These are phyloP conservation scores for Cinara cedri DNA, from an alignment of 2,888 invertebrate genomes.

Conservation along the genomic window DNA sequence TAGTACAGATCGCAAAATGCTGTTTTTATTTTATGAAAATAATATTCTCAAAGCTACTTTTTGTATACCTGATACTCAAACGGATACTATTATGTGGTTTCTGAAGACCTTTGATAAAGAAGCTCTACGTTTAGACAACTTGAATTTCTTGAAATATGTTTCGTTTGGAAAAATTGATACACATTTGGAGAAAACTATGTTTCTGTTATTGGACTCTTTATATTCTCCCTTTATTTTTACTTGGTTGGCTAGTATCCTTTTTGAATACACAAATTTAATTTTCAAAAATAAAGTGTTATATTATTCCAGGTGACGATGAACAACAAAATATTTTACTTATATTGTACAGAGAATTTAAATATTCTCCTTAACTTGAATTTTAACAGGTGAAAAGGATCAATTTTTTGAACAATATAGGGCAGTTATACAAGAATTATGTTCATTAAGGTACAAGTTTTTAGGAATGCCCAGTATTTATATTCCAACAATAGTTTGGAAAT, in stretches of 20 bases:
- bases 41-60: constrained; percentile 30
- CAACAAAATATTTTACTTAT: too few species aligned
- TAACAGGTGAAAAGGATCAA: constrained; percentile 36
- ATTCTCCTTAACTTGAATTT: not conserved
- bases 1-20: not conserved
- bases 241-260: constrained; percentile 48
- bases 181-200: constrained; percentile 47
- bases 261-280: not conserved
- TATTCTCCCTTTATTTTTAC: constrained; percentile 49
- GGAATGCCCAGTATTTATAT: constrained; percentile 51
- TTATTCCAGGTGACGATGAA: not conserved
- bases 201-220: constrained; percentile 28
- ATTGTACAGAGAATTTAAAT: not conserved
- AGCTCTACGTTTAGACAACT: not conserved
- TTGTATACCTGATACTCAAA: constrained; percentile 25
- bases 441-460: constrained; percentile 39
- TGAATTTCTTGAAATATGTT: constrained; percentile 12
- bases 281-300: not conserved
- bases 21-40: constrained; percentile 36
- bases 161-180: constrained; percentile 38
- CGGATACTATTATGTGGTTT: constrained; percentile 39
- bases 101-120: not conserved
- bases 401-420: constrained; percentile 49
- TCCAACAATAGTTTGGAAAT: constrained; percentile 7
- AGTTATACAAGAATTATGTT: constrained; percentile 39